A percentile compares a stretch with the other conserved stretches of the same genome.
These are phyloP conservation scores for Theretra japonica DNA, from an alignment of 2,888 invertebrate species.

Conservation along the genomic window DNA sequence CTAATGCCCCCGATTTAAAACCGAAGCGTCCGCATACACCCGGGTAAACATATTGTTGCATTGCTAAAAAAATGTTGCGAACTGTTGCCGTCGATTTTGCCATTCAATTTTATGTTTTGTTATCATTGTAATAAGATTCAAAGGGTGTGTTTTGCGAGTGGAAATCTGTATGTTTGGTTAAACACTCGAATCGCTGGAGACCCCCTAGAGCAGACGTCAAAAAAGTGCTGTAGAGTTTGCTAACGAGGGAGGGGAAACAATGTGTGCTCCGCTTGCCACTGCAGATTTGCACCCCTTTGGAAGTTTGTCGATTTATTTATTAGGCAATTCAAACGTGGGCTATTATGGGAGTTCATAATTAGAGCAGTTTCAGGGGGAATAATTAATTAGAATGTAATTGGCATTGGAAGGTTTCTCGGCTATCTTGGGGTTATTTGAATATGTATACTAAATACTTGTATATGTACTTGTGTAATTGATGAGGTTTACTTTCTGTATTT, in stretches of 20 bases:
- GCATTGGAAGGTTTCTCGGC: not conserved
- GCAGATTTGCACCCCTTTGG: conserved; percentile 39
- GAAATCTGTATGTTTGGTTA: conserved; percentile 54
- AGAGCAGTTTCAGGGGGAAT: conserved; percentile 5
- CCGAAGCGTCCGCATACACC: conserved; percentile 33
- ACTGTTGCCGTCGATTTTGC: conserved; percentile 31
- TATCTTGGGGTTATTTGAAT: not conserved
- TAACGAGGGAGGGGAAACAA: conserved; percentile 75
- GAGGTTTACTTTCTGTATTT: not conserved
- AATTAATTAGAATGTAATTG: conserved; percentile 4
- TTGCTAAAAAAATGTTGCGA: conserved; percentile 37
- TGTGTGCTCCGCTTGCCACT: conserved; percentile 68
- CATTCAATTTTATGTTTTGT: conserved; percentile 57
- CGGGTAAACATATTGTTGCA: conserved; percentile 55
- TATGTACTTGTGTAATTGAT: not conserved
- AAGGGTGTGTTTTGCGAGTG: conserved; percentile 43
- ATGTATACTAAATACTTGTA: no score
- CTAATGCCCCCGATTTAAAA: conserved; percentile 52
- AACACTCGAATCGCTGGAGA: conserved; percentile 71
- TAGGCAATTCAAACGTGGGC: conserved; percentile 14
- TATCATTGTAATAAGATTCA: conserved; percentile 44
- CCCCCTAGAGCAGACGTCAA: conserved; percentile 77
- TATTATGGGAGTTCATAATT: conserved; percentile 4
- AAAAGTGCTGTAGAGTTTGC: conserved; percentile 74
- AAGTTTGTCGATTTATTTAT: conserved; percentile 20